phyloP scores from a whole-genome alignment of 2,888 invertebrate species.

The Icerya purchasi region DNA sequence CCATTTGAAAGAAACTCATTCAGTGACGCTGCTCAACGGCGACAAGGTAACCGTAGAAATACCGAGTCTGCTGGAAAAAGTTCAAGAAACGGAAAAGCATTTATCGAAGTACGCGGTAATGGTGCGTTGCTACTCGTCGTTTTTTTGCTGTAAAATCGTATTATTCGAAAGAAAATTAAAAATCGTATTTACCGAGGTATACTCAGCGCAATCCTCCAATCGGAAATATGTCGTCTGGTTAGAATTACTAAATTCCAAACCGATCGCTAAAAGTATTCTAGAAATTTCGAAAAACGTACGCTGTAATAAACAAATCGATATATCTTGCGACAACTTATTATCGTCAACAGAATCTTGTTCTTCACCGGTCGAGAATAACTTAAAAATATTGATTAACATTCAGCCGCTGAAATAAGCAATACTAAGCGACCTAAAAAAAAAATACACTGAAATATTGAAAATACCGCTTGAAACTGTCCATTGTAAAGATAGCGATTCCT shows the following conservation, averaged over 20 bases:
- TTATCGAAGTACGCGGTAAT: constrained; percentile 13
- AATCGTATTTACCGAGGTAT: constrained; percentile 4
- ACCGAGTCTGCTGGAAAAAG: constrained; percentile 13
- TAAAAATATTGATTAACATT: background rate
- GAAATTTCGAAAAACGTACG: constrained; percentile 7
- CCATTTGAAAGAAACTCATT: constrained; percentile 14
- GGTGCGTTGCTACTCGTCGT: constrained; percentile 13
- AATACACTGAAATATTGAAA: no score
- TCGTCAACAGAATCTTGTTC: background rate
- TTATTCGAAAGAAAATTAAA: constrained; percentile 3
- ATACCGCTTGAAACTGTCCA: no score
- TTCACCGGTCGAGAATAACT: background rate
- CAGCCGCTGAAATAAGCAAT: no score
- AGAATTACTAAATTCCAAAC: constrained; percentile 11
- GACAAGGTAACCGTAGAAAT: constrained; percentile 15
- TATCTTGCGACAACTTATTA: background rate
- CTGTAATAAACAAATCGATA: background rate
- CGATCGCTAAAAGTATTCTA: constrained; percentile 14
- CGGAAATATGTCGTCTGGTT: constrained; percentile 12
- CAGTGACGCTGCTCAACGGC: constrained; percentile 12
- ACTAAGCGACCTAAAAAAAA: no score
- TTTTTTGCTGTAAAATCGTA: constrained; percentile 12
- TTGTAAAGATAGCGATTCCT: no score
- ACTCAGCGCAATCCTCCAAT: background rate
- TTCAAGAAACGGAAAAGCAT: constrained; percentile 12